Evolutionary conservation across 1,140 invertebrate species (phyloP).

Genomic region (Drosophila equinoxialis): DNA sequence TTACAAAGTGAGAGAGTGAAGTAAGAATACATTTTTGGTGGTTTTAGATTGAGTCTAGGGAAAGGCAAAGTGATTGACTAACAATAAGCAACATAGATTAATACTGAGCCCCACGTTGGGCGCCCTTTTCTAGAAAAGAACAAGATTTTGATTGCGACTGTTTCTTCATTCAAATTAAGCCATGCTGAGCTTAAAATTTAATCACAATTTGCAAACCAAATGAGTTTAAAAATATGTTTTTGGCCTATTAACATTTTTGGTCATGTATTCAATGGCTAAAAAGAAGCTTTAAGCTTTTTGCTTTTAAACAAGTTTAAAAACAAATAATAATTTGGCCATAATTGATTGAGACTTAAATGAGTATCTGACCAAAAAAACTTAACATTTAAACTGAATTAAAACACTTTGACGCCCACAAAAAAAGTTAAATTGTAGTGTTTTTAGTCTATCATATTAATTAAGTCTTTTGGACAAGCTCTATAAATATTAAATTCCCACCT

Average conservation of each 20-base stretch:
- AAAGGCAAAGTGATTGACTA: background rate
- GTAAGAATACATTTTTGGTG: conserved; percentile 30
- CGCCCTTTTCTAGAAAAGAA: no score
- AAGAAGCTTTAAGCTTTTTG: background rate
- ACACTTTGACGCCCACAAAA: conserved; percentile 5
- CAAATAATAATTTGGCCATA: no score
- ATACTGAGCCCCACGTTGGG: background rate
- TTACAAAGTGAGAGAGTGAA: background rate
- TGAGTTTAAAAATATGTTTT: background rate
- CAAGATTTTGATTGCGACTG: background rate
- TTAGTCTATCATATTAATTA: conserved; percentile 32
- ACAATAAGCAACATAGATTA: background rate
- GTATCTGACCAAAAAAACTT: background rate
- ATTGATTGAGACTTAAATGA: no score
- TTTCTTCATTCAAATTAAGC: background rate
- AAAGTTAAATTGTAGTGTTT: background rate
- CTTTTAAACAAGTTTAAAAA: background rate
- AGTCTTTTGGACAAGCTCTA: conserved; percentile 35
- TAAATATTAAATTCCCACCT: conserved; percentile 56
- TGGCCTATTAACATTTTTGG: conserved; percentile 3
- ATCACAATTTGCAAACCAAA: background rate
- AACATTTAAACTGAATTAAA: conserved; percentile 7
- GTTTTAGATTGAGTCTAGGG: background rate
- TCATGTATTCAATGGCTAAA: background rate
- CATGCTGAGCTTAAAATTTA: background rate